Percentiles rank a stretch among this genome's conserved stretches.
Evolutionary conservation across 2,888 invertebrate genomes (phyloP).

Genomic region (Limnephilus marmoratus): DNA sequence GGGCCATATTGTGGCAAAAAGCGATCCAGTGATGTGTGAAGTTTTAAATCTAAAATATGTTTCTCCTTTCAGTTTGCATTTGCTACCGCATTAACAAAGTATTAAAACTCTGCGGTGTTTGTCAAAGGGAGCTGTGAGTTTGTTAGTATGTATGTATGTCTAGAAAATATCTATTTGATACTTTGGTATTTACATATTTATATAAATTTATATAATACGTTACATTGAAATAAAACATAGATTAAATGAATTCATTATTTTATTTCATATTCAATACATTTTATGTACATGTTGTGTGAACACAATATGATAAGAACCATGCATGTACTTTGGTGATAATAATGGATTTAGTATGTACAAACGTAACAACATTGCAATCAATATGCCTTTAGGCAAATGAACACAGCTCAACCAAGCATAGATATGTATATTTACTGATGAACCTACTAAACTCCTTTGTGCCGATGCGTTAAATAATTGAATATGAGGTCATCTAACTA

Average conservation of each 20-base stretch:
- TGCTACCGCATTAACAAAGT: too few species aligned
- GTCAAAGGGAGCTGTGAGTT: slow-evolving; percentile 33
- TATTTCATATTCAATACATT: slow-evolving; percentile 65
- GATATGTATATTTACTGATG: slow-evolving; percentile 64
- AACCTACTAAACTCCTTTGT: slow-evolving; percentile 52
- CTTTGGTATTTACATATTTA: slow-evolving; percentile 17
- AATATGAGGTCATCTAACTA: slow-evolving; percentile 46
- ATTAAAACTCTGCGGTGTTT: not conserved
- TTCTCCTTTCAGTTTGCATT: too few species aligned
- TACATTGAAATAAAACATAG: slow-evolving; percentile 52
- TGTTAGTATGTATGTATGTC: not conserved
- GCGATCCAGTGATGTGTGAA: not conserved
- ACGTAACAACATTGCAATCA: slow-evolving; percentile 65
- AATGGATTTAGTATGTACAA: slow-evolving; percentile 64
- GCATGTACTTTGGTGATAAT: slow-evolving; percentile 65
- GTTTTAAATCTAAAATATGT: too few species aligned
- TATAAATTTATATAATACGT: slow-evolving; percentile 53
- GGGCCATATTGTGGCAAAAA: too few species aligned
- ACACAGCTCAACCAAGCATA: slow-evolving; percentile 63
- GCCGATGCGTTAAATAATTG: slow-evolving; percentile 52
- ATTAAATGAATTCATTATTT: slow-evolving; percentile 57
- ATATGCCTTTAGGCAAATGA: slow-evolving; percentile 62
- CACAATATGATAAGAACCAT: slow-evolving; percentile 62
- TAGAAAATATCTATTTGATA: slow-evolving; percentile 28
- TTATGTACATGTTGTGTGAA: slow-evolving; percentile 65